Conservation (phyloP, 2,888 invertebrate species). For the Gortyna flavago region DNA sequence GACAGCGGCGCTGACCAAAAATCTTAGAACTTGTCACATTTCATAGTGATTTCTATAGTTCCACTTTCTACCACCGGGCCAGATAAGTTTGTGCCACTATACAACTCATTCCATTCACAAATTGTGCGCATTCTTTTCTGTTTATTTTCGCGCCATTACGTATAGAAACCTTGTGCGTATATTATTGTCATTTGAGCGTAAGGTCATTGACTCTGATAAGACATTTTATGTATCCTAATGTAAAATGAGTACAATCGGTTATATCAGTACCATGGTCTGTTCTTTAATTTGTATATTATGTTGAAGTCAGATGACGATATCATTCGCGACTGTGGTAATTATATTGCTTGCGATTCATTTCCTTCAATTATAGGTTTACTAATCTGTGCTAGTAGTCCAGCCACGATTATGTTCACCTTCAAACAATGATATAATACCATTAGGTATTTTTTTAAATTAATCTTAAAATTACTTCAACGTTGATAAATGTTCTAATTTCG, state of each 20-base stretch:
- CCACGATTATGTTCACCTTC: slow-evolving; percentile 21
- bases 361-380: slow-evolving; percentile 20
- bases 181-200: slow-evolving; percentile 57
- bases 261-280: slow-evolving; percentile 16
- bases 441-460: background rate
- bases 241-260: slow-evolving; percentile 46
- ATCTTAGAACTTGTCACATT: background rate
- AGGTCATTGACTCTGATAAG: slow-evolving; percentile 63
- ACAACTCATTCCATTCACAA: slow-evolving; percentile 20
- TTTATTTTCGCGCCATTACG: slow-evolving; percentile 37
- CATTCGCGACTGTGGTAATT: slow-evolving; percentile 47
- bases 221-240: slow-evolving; percentile 50
- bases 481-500: too few species aligned
- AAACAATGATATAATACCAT: slow-evolving; percentile 7
- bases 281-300: slow-evolving; percentile 9
- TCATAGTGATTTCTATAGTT: background rate
- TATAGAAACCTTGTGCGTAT: slow-evolving; percentile 43
- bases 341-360: slow-evolving; percentile 32
- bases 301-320: slow-evolving; percentile 28
- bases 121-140: slow-evolving; percentile 27
- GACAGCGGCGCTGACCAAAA: background rate
- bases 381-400: slow-evolving; percentile 1
- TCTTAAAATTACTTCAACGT: background rate
- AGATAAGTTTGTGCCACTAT: background rate
- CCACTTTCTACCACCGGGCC: background rate